These are phyloP conservation scores for Pogonognathellus flavescens DNA, from an alignment of 1,140 invertebrate genomes.

Conservation along the genomic window DNA sequence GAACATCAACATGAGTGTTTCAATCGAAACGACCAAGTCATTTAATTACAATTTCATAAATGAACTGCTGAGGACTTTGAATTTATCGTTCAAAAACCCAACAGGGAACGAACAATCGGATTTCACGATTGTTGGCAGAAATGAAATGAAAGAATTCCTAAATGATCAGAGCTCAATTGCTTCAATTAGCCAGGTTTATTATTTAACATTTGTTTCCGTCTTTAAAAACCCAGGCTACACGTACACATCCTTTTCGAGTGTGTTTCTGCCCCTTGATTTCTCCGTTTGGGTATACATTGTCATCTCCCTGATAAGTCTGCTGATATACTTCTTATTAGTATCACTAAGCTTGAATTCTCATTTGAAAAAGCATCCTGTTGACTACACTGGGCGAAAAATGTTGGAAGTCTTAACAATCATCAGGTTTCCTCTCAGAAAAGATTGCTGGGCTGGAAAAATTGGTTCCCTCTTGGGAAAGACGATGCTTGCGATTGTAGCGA, in stretches of 20 bases:
- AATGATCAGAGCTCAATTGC: neutral
- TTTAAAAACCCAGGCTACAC: neutral
- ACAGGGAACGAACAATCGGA: neutral
- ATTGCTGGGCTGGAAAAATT: slow-evolving; percentile 4
- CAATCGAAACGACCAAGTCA: neutral
- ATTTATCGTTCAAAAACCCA: neutral
- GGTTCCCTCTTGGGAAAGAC: neutral
- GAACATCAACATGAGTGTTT: neutral
- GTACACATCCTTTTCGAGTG: neutral
- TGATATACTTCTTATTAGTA: neutral
- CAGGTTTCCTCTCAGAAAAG: slow-evolving; percentile 38
- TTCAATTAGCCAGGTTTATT: neutral
- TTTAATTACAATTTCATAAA: neutral
- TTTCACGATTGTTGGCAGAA: neutral
- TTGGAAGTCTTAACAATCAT: slow-evolving; percentile 21
- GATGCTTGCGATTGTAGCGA: neutral
- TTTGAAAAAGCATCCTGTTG: neutral
- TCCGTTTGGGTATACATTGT: neutral
- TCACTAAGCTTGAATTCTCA: neutral
- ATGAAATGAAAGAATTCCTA: neutral
- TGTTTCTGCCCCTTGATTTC: neutral
- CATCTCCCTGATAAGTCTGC: neutral
- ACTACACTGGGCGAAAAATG: slow-evolving; percentile 33
- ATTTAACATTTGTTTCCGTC: neutral
- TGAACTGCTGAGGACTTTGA: neutral